These are phyloP conservation scores for Botrylloides violaceus DNA, from an alignment of 23 tunicate species.

Conservation along the genomic window DNA sequence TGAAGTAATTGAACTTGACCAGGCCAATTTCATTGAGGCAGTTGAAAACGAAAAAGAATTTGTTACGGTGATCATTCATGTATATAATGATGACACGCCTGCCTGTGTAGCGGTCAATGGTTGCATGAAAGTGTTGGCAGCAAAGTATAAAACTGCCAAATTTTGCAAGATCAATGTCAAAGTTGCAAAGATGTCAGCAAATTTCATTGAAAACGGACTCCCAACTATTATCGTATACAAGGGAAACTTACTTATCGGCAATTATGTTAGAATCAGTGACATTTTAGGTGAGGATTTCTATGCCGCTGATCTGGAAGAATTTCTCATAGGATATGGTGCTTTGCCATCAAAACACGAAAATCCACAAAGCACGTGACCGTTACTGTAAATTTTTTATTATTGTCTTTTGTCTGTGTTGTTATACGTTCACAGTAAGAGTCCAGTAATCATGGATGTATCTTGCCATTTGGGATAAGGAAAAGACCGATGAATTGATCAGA, in stretches of 20 bases:
- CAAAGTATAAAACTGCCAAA: conserved; percentile 53
- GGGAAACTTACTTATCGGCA: conserved; percentile 57
- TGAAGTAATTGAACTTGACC: conserved; percentile 42
- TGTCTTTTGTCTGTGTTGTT: no score
- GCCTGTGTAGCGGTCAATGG: conserved; percentile 82
- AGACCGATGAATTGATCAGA: no score
- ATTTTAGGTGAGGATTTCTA: conserved; percentile 72
- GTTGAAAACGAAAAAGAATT: conserved; percentile 71
- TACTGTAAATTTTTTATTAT: no score
- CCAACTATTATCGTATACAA: conserved; percentile 87
- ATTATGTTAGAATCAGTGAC: conserved; percentile 61
- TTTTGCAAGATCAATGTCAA: conserved; percentile 64
- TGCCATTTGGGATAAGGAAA: no score
- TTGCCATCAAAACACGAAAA: conserved; percentile 31
- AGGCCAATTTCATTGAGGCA: conserved; percentile 74
- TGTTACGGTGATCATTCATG: conserved; percentile 79
- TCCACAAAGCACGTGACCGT: no score
- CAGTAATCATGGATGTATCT: no score
- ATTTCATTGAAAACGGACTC: conserved; percentile 55
- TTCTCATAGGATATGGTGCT: conserved; percentile 51
- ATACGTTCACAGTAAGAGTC: no score
- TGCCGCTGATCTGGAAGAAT: conserved; percentile 63
- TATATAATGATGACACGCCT: conserved; percentile 56
- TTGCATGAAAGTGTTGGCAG: conserved; percentile 63
- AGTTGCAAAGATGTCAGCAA: conserved; percentile 50